These are phyloP conservation scores for Catamblyrhynchus diadema DNA, from an alignment of 2,797 vertebrate genomes.

Conservation along the genomic window DNA sequence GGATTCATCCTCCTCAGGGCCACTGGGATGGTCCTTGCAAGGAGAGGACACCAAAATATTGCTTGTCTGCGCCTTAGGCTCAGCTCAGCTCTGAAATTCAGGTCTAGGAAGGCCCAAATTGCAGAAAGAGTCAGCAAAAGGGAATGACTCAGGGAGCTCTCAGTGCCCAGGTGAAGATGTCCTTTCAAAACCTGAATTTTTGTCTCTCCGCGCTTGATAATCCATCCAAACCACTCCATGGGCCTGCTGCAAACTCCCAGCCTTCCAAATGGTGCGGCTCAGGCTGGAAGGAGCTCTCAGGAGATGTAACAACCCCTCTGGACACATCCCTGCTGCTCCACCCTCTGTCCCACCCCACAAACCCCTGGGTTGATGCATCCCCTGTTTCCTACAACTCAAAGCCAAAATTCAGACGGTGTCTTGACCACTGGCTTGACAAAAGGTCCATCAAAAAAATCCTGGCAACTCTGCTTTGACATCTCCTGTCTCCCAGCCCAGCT, in stretches of 20 bases:
- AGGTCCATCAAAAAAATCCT: background rate
- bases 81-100: background rate
- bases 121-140: background rate
- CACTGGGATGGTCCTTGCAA: background rate
- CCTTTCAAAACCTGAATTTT: background rate
- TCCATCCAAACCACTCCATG: background rate
- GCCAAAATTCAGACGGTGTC: background rate
- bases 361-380: background rate
- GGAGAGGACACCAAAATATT: background rate
- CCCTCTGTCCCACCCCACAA: background rate
- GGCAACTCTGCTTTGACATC: background rate
- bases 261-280: background rate
- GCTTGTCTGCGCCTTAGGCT: background rate
- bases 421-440: background rate
- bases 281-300: background rate
- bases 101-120: background rate
- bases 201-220: fast-evolving
- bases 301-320: fast-evolving
- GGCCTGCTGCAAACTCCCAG: fast-evolving
- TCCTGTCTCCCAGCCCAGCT: background rate
- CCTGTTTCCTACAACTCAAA: fast-evolving
- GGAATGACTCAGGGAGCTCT: fast-evolving
- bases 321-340: background rate
- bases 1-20: background rate
- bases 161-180: background rate